These are phyloP conservation scores for Anseranas semipalmata DNA, from an alignment of 2,113 vertebrate species.

Conservation along the genomic window DNA sequence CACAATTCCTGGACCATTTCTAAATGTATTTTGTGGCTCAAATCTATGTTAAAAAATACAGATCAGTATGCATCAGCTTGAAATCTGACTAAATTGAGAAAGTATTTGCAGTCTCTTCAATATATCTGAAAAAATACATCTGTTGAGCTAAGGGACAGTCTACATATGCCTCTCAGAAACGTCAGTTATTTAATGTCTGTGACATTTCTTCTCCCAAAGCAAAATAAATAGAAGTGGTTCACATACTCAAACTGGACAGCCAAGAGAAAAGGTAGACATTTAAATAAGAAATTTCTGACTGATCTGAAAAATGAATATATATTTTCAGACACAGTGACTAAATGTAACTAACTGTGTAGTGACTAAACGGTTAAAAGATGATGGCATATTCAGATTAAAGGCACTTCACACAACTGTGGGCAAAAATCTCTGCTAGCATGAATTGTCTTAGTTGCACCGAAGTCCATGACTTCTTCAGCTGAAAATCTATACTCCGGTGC, in stretches of 20 bases:
- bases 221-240: background rate
- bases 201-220: background rate
- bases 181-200: background rate
- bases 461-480: background rate
- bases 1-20: background rate
- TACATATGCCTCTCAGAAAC: background rate
- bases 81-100: conserved; percentile 36
- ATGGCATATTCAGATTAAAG: background rate
- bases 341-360: background rate
- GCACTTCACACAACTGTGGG: background rate
- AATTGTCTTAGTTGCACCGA: background rate
- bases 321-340: background rate
- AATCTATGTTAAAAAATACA: background rate
- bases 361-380: background rate
- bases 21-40: background rate
- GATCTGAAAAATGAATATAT: background rate
- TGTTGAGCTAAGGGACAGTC: background rate
- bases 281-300: background rate
- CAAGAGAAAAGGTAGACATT: background rate
- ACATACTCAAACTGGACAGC: background rate
- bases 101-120: background rate
- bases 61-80: background rate
- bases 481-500: background rate
- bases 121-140: background rate
- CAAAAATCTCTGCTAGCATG: background rate